Base-by-base conservation (phyloP, 2,888 invertebrate genomes). In the Aplocera efformata region DNA sequence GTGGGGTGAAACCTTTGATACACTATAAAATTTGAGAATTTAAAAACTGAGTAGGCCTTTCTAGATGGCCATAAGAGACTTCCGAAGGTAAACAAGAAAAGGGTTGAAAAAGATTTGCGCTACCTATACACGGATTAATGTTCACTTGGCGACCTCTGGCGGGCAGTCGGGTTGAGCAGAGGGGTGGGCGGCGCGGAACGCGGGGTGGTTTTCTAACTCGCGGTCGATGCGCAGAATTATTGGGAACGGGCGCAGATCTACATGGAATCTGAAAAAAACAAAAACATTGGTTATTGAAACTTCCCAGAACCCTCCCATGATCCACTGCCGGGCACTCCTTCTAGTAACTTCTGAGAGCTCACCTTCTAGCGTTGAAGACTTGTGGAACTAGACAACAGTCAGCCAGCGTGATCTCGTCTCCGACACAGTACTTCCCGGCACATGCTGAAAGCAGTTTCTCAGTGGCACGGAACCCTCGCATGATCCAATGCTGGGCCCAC, bases 301-400 rank as follows among this genome's bases (percentile, higher is more conserved):
- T n/a, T n/a, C n/a, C n/a, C n/a, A n/a, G n/a, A n/a, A n/a, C n/a
- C n/a, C n/a, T n/a, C n/a, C n/a, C n/a, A n/a, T n/a, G n/a, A n/a
- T n/a, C n/a, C n/a, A n/a, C n/a, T n/a, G n/a, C n/a, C n/a, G n/a
- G n/a, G n/a, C n/a, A n/a, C n/a, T n/a, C n/a, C n/a, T n/a, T n/a
- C n/a, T n/a, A n/a, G n/a, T n/a, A n/a, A n/a, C n/a, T n/a, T n/a
- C n/a, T n/a, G n/a, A n/a, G n/a, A 6, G n/a, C 4, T 10, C 29
- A 94, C 95, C 96, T 94, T 76, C 95, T 90, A 20, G 98, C 98
- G 86, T 97, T 98, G 75, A 95, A 97, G 36, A 98, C 94, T 86
- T 99, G 98, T 30, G 98, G 98, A 33, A 98, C 95, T 43, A 99
- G 89, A 72, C 96, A 98, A 66, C 97, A 95, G 79, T 99, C 99